Evolutionary conservation across 2,888 invertebrate species (phyloP), one percentile per base, ranked within the genome.

Genomic region (Teinopalpus imperialis): DNA sequence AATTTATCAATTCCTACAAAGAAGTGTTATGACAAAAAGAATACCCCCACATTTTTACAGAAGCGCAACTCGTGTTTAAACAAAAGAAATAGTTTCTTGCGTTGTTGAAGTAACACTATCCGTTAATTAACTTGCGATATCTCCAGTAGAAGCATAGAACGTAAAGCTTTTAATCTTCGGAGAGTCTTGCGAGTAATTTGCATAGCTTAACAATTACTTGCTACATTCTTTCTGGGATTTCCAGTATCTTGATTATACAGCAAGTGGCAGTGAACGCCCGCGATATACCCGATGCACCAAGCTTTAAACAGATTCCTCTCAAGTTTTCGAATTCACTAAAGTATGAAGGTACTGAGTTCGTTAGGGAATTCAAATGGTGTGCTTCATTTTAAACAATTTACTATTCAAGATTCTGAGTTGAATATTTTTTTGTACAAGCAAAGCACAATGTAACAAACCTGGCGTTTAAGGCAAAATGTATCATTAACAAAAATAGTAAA

Each of bases 121-220:
- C 52, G 64, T 69, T 76, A 77, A 80, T 77, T 78, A 78, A 75
- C 77, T 72, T 66, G 63, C 66, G 56, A 59, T 55, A 56, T 67
- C 74, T 74, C 69, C 70, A 54, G 53, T 51, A 52, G 49, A 50
- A 51, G 49, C 53, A 53, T 12, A 52, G 53, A 65, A 70, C 68
- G 68, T 62, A 68, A 53, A 59, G 65, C 60, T 69, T 66, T 69
- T 67, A 61, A 67, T 66, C 69, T 56, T 42, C 46, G 43, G 40
- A 23, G 36, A 41, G n/a, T n/a, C 45, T 45, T 41, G 53, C 53
- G 36, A 52, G 57, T 66, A 68, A 83, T 85, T 85, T 82, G 76
- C 85, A 85, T 83, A 80, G 58, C 76, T 79, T 71, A 75, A 81
- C 81, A 75, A 82, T 82, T 79, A 78, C 80, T 61, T 63, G 69